Evolutionary conservation across 1,140 invertebrate species (phyloP).

Genomic region (Homarus americanus): DNA sequence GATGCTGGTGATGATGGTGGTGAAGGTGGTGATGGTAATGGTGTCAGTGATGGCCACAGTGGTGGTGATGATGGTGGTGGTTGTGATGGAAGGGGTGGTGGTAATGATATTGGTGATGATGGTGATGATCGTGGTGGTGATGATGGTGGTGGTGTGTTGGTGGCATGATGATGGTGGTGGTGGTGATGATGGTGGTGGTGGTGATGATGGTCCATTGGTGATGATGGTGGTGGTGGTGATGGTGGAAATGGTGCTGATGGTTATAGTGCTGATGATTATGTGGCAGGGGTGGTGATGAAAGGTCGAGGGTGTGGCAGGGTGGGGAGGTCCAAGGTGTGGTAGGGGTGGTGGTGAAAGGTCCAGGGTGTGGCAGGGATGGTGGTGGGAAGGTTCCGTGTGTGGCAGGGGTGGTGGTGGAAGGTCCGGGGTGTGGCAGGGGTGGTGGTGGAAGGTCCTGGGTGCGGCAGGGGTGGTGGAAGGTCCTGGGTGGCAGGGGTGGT

Average conservation of each 20-base stretch:
- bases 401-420: not conserved
- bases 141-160: not conserved
- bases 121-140: not conserved
- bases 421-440: too few species aligned
- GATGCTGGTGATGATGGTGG: too few species aligned
- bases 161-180: not conserved
- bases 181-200: not conserved
- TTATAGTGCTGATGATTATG: not conserved
- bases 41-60: not conserved
- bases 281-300: not conserved
- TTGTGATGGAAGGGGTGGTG: constrained; percentile 8
- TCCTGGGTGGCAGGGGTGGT: not conserved
- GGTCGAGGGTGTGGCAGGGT: not conserved
- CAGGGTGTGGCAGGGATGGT: not conserved
- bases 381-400: not conserved
- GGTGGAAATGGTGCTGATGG: not conserved
- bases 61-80: not conserved
- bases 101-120: not conserved
- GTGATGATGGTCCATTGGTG: not conserved
- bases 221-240: not conserved
- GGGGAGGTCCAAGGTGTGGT: not conserved
- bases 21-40: not conserved
- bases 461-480: not conserved
- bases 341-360: not conserved
- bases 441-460: not conserved